Evolutionary conservation across 2,113 vertebrate species (phyloP), one percentile per base, ranked within the genome.

Genomic region (Channa argus): DNA sequence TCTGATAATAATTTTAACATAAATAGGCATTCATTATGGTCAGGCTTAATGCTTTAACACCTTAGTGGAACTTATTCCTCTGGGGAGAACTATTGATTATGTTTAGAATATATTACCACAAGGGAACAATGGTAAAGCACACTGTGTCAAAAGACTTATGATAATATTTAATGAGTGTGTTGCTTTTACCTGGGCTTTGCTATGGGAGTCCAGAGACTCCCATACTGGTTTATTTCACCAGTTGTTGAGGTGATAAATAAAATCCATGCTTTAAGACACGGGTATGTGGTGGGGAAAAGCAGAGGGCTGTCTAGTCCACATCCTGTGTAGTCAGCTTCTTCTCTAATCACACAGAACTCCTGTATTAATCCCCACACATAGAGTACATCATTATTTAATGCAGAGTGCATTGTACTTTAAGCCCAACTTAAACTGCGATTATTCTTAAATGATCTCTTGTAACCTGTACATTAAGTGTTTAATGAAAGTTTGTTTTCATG

Each of bases 221-320:
- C 87, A 49, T 74, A 41, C 49, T 86, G 78, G 79, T 82, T 85
- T 84, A 80, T 89, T 84, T 85, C 70, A 83, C 51, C 68, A 46
- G 52, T 44, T 39, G 43, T 44, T 12, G 6, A 36, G 43, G 38
- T 36, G 41, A n/a, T 69, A 15, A 51, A 55, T 45, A 41, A 76
- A 64, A 74, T 37, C 49, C 33, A 14, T 33, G 43, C 58, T 47
- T 47, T 46, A 64, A 52, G 62, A 78, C 66, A 41, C 50, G 63
- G 45, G 36, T 47, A 46, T 83, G 63, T 33, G n/a, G 71, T 52
- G 0, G 8, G 43, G 13, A 54, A 14, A 77, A 50, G 46, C 9
- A 62, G 37, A 76, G 38, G 60, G 49, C 8, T 0, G 61, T 45
- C 33, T 75, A 80, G 71, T 71, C 39, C 71, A 47, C 24, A 14